Evolutionary conservation across 2,888 invertebrate genomes (phyloP), one percentile per base, ranked within the genome.

Genomic region (Acanthosepion pharaonis): DNA sequence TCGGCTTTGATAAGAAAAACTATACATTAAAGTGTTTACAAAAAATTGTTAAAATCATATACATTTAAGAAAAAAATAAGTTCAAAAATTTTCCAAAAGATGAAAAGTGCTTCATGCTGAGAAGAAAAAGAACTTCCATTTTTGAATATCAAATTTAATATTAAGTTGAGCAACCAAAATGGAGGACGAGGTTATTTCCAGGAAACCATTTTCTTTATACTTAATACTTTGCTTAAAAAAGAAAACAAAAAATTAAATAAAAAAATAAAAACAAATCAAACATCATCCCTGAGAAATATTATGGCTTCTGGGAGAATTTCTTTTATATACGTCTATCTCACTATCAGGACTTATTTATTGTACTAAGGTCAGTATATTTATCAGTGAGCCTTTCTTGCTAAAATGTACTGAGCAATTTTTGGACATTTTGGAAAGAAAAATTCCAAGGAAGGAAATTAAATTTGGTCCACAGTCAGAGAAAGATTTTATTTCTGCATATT

Each of bases 41-140:
- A 25, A 28, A 78, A 9, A n/a, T n/a, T n/a, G 0, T 55, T 20
- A 59, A 59, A 23, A 59, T 23, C 59, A 59, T 20, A 23, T 23
- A 59, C 23, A 23, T 55, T 55, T 15, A 28, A 78, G 28, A 28
- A 78, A 78, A 78, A 78, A n/a, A n/a, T 4, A 78, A 33, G 78
- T 15, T n/a, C 5, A 33, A 78, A n/a, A 78, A 78, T 23, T 23
- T 59, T 23, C 59, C 78, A 33, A 64, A 78, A n/a, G n/a, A n/a
- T 78, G n/a, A 78, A 78, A 78, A 78, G 78, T n/a, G n/a, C n/a
- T 78, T 78, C 78, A 78, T 78, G n/a, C 78, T 78, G 78, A 15
- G 78, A 78, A 78, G 15, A n/a, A n/a, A 78, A 6, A 78, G 78
- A 78, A 78, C n/a, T 28, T 78, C 78, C 28, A 78, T 78, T 78